phyloP scores from a whole-genome alignment of 2,888 invertebrate genomes.

The Tinea semifulvella region DNA sequence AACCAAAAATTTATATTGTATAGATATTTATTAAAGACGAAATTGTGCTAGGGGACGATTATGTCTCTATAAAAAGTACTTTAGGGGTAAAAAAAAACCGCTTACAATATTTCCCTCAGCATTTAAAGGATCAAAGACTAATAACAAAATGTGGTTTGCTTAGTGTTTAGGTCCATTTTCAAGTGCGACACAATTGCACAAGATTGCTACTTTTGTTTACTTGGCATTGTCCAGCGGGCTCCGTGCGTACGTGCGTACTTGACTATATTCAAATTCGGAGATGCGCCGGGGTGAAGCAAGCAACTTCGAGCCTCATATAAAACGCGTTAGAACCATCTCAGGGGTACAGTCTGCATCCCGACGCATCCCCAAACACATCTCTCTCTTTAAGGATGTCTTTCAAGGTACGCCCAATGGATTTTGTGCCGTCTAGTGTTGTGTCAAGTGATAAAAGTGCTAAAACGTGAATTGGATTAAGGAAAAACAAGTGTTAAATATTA shows the following conservation, averaged over 20 bases:
- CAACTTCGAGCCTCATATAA: slow-evolving; percentile 22
- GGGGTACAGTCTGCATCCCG: slow-evolving; percentile 53
- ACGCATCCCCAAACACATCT: slow-evolving; percentile 48
- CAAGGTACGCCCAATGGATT: slow-evolving; percentile 48
- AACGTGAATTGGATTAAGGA: slow-evolving; percentile 23
- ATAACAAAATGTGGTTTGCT: neutral
- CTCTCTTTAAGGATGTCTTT: slow-evolving; percentile 45
- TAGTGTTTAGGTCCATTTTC: slow-evolving; percentile 10
- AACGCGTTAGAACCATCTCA: slow-evolving; percentile 43
- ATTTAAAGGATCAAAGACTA: neutral
- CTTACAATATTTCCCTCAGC: neutral
- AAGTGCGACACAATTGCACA: slow-evolving; percentile 43
- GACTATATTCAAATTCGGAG: slow-evolving; percentile 67
- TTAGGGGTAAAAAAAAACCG: neutral
- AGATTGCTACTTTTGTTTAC: slow-evolving; percentile 51
- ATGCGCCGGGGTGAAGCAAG: slow-evolving; percentile 61
- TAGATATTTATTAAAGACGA: too few species aligned
- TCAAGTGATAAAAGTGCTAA: slow-evolving; percentile 21
- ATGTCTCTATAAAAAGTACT: too few species aligned
- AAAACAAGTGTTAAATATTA: slow-evolving; percentile 12
- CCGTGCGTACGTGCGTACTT: slow-evolving; percentile 62
- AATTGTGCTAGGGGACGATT: too few species aligned
- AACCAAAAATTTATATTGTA: too few species aligned
- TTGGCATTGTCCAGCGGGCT: slow-evolving; percentile 55
- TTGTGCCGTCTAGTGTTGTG: slow-evolving; percentile 20